Conservation (phyloP, 2,888 invertebrate genomes). For the Elaeidobius kamerunicus region DNA sequence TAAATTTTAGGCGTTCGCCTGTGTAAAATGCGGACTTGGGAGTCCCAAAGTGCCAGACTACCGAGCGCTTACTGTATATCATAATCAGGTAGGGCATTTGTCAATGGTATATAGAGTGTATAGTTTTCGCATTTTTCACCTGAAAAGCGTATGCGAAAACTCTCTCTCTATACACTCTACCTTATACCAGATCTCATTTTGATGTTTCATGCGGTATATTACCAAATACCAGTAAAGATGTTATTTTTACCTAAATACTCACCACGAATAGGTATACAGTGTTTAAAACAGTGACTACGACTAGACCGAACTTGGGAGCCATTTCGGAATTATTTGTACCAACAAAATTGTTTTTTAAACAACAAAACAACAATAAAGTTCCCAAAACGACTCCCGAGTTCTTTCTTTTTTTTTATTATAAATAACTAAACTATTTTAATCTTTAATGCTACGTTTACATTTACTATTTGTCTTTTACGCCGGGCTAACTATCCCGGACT, state of each 20-base stretch:
- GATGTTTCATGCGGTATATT: too few relatives aligned
- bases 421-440: slow-evolving; percentile 35
- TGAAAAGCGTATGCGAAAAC: too few relatives aligned
- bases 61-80: too few relatives aligned
- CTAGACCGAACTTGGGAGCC: slow-evolving; percentile 31
- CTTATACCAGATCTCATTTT: too few relatives aligned
- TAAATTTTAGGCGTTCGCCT: slow-evolving; percentile 1
- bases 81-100: too few relatives aligned
- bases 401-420: too few relatives aligned
- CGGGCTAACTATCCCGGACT: slow-evolving; percentile 20
- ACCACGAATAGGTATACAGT: slow-evolving; percentile 35
- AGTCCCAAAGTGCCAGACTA: too few relatives aligned
- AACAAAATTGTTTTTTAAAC: slow-evolving; percentile 15
- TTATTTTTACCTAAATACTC: slow-evolving; percentile 24
- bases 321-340: slow-evolving; percentile 33
- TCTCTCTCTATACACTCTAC: too few relatives aligned
- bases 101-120: too few relatives aligned
- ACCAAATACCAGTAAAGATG: slow-evolving; percentile 23
- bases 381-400: slow-evolving; percentile 29
- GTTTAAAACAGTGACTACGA: slow-evolving; percentile 42
- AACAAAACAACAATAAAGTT: slow-evolving; percentile 13
- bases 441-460: slow-evolving; percentile 49
- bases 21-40: not conserved
- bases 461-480: slow-evolving; percentile 49
- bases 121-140: too few relatives aligned